Evolutionary conservation across 2,888 invertebrate genomes (phyloP), one percentile per base, ranked within the genome.

Genomic region (Chromoteleia sp.): DNA sequence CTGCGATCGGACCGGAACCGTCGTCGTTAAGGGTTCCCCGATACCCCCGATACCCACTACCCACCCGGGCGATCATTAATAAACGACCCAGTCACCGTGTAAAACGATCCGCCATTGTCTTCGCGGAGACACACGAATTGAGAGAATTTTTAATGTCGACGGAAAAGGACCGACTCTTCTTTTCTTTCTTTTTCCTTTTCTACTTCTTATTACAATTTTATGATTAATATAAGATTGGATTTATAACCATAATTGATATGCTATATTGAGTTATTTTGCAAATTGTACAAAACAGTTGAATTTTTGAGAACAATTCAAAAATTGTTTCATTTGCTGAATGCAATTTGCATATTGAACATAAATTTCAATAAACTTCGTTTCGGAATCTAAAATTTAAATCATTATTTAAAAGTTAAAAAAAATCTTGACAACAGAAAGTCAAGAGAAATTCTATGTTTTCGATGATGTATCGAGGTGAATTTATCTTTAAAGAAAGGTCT

Each of bases 21-120:
- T 79, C 76, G 82, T 79, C 79, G 76, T 84, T 84, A 80, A 83
- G 74, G 52, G 74, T 19, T n/a, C 70, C 71, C 76, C 79, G 52
- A 71, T 19, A 17, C 70, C 71, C 76, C 79, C 84, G 84, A 79
- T 45, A 48, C 78, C 82, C 77, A 78, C 83, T 21, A 58, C 80
- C 82, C 77, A 78, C 83, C 85, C 67, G 67, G 76, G 65, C 81
- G 83, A 87, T 89, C 89, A 89, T 89, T 89, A 89, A 90, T 89
- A 90, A 89, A 89, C 87, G 85, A 85, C 81, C 84, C 80, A 87
- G 86, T 89, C 88, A 87, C 82, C 84, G 85, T 85, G 87, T 87
- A 87, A 85, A 89, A 84, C 86, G 87, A 89, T 88, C 85, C 85
- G 85, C 86, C 87, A 87, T 89, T 89, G 88, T 89, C 85, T 87